Base-by-base conservation (phyloP, 2,888 invertebrate species). In the Endotricha flammealis region DNA sequence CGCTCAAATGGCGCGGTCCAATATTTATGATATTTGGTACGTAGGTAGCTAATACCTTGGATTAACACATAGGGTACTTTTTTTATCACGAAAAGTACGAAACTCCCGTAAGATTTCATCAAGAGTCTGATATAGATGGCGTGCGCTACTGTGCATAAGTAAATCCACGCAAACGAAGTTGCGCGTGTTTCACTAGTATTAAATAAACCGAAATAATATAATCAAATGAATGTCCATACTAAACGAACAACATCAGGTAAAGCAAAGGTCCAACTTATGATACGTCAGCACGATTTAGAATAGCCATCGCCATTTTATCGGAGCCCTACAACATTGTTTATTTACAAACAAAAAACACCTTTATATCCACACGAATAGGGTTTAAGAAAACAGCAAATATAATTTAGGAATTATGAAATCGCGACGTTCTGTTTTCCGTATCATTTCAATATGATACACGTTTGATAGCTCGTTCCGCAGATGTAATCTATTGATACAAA, bases 201-300 rank as follows among this genome's bases (percentile, higher is more conserved):
- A 35, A 27, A 20, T 25, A 16, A n/a, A n/a, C n/a, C n/a, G n/a
- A 20, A n/a, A 20, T 20, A 20, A 20, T 6, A 20, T 7, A 16
- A 16, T 16, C 14, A 14, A 29, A 12, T 14, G 20, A 4, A 20
- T 62, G 58, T 79, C 80, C 76, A 43, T 53, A 42, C 49, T 56
- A 59, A 46, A 46, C 57, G 46, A 60, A 64, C 67, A 50, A 57
- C 62, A 66, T 79, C 82, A 82, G 82, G 82, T 82, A 74, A 80
- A 66, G 52, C 67, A 50, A 69, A 71, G 73, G 72, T 77, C 71
- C 71, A 51, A 64, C 66, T 69, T 20, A 72, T 77, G 74, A 76
- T 75, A 75, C 76, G 82, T 82, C 82, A 82, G 82, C 81, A 63
- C 70, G 73, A 80, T 80, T 80, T 65, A 61, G 68, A 79, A 80